Evolutionary conservation across 2,888 invertebrate species (phyloP), one percentile per base, ranked within the genome.

Genomic region (Marasmarcha lunaedactyla): DNA sequence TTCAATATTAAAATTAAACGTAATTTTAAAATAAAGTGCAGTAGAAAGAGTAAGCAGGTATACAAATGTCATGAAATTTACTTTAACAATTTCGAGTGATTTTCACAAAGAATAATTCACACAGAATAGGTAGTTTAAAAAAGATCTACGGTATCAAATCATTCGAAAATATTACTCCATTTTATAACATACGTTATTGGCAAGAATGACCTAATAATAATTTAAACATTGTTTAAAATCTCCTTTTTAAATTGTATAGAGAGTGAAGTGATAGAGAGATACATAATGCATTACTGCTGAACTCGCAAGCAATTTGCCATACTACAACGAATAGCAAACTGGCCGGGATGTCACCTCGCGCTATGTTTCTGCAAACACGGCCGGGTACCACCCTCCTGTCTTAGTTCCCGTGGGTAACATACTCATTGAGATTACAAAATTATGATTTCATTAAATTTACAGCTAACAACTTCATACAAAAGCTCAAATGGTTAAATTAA

Each of bases 71-170:
- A 30, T 7, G 10, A 5, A 20, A 20, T 20, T 20, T 47, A 60
- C 63, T 57, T 58, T 49, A 53, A 63, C 52, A 57, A 56, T 64
- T 69, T 65, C 58, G 57, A 65, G 59, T 65, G 54, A 59, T 30
- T 30, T 30, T 30, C 30, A 30, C 20, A 20, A 20, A 30, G 27
- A 15, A 37, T 36, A 26, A 38, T 30, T 38, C 27, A 38, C 15
- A 30, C 30, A 30, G 3, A 9, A 11, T 3, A 30, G 30, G 30
- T 30, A 30, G 60, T 57, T 60, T 59, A 74, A 58, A 71, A 60
- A 76, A 77, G 74, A 78, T 79, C 76, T 78, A 73, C 60, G 52
- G 71, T 78, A 79, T 81, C 81, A 79, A 77, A 74, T 64, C 20
- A 53, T 63, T 64, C 64, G 71, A 67, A 67, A 63, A 60, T 20